Conservation (phyloP, 2,888 invertebrate species). For the Aporophyla nigra region DNA sequence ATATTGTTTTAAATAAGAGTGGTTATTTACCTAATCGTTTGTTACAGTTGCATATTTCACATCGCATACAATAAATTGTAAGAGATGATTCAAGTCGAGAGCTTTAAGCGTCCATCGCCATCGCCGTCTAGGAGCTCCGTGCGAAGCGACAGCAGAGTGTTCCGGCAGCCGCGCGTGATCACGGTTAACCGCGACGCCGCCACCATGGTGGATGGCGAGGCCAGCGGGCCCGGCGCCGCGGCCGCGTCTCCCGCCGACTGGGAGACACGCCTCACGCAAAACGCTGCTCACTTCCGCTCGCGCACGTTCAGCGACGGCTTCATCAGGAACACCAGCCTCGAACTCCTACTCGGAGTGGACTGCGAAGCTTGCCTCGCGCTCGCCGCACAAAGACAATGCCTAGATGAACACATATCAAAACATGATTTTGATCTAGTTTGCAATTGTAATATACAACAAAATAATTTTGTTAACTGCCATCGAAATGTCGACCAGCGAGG, state of each 20-base stretch:
- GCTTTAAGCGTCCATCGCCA: conserved; percentile 87
- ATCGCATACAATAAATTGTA: conserved; percentile 48
- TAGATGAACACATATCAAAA: conserved; percentile 84
- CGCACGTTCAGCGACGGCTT: conserved; percentile 90
- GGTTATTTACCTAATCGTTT: conserved; percentile 11
- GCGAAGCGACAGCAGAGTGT: conserved; percentile 85
- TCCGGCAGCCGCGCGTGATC: conserved; percentile 88
- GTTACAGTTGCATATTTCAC: conserved; percentile 55
- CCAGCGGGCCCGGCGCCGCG: conserved; percentile 69
- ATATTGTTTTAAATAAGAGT: not conserved
- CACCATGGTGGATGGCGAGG: conserved; percentile 88
- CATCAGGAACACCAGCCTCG: conserved; percentile 88
- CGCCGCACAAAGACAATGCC: conserved; percentile 84
- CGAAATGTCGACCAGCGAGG: conserved; percentile 83
- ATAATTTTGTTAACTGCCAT: conserved; percentile 85
- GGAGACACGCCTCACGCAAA: conserved; percentile 78
- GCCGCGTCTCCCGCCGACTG: conserved; percentile 73
- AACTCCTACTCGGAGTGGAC: conserved; percentile 88
- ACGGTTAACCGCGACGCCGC: conserved; percentile 89
- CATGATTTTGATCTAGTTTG: conserved; percentile 87
- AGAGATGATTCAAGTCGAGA: conserved; percentile 87
- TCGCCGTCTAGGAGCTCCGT: conserved; percentile 88
- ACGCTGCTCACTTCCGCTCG: conserved; percentile 85
- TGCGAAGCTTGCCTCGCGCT: conserved; percentile 89
- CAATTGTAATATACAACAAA: conserved; percentile 87